Evolutionary conservation across 2,888 invertebrate genomes (phyloP).

Genomic region (Ochropleura leucogaster): DNA sequence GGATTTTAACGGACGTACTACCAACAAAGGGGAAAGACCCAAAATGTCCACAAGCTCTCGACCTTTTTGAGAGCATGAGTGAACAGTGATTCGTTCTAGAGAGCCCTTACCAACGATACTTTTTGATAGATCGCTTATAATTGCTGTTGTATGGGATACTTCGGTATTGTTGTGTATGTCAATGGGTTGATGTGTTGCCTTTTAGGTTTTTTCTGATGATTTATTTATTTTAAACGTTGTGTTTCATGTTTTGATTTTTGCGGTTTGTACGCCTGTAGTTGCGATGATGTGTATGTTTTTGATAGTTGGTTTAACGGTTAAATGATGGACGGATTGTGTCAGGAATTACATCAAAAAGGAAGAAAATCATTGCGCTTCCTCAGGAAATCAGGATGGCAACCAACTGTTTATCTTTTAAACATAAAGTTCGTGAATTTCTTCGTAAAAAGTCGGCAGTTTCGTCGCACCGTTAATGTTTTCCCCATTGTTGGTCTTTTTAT

Average conservation of each 20-base stretch:
- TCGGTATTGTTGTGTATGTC: constrained; percentile 26
- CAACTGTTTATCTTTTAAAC: too few species aligned
- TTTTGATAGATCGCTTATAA: constrained; percentile 52
- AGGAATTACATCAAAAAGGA: too few species aligned
- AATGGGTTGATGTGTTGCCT: constrained; percentile 26
- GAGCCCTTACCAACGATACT: constrained; percentile 45
- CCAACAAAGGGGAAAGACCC: constrained; percentile 53
- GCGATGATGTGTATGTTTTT: background rate
- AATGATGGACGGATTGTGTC: too few species aligned
- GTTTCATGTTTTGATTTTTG: background rate
- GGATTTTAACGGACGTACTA: constrained; percentile 51
- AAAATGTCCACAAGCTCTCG: constrained; percentile 52
- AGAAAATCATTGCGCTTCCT: too few species aligned
- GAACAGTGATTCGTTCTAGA: constrained; percentile 61
- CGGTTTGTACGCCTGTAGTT: background rate
- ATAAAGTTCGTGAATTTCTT: too few species aligned
- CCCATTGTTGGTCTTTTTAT: too few species aligned
- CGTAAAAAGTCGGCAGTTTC: too few species aligned
- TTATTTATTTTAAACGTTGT: background rate
- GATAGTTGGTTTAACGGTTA: background rate
- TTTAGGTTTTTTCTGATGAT: constrained; percentile 16
- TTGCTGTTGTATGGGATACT: constrained; percentile 41
- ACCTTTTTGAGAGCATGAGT: constrained; percentile 64
- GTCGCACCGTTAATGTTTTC: too few species aligned
- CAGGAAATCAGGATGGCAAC: too few species aligned